Evolutionary conservation across 1,140 invertebrate species (phyloP).

Genomic region (Laupala kohalensis): DNA sequence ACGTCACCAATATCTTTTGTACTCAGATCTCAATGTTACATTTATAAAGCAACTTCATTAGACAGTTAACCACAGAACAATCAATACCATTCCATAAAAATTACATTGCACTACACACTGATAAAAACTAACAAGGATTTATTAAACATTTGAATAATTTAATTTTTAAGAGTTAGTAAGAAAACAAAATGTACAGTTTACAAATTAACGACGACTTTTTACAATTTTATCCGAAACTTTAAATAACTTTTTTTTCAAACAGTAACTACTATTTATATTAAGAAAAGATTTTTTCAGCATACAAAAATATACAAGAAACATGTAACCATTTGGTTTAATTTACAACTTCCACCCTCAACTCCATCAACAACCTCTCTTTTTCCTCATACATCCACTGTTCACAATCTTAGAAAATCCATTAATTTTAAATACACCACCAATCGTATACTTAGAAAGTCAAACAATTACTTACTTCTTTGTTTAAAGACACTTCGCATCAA

Average conservation of each 20-base stretch:
- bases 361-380: too few relatives aligned
- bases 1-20: background rate
- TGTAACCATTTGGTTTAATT: background rate
- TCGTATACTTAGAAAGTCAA: too few relatives aligned
- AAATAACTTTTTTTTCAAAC: background rate
- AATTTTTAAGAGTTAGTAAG: background rate
- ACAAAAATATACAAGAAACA: background rate
- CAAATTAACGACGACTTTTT: background rate
- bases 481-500: too few relatives aligned
- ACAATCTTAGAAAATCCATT: too few relatives aligned
- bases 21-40: background rate
- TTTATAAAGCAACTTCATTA: background rate
- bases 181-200: background rate
- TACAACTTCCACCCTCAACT: too few relatives aligned
- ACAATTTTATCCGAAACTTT: background rate
- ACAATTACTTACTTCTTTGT: too few relatives aligned
- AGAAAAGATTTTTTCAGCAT: background rate
- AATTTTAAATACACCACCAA: too few relatives aligned
- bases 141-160: background rate
- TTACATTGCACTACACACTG: background rate
- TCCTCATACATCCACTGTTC: too few relatives aligned
- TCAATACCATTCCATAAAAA: background rate
- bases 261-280: background rate
- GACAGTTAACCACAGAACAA: background rate
- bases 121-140: background rate